Evolutionary conservation across 2,113 vertebrate species (phyloP).

Genomic region (Brachirus orientalis): DNA sequence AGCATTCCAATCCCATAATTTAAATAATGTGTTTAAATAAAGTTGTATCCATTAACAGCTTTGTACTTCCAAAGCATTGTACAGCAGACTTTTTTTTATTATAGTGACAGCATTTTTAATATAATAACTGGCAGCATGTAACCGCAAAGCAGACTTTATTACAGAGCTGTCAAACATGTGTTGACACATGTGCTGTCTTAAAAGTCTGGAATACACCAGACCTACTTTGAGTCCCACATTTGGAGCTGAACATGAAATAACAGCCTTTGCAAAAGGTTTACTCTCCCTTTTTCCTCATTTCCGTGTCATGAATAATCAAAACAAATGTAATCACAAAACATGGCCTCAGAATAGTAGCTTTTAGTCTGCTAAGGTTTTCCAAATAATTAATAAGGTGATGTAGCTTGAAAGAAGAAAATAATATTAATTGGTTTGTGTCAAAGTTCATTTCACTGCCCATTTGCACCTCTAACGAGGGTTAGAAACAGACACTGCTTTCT

Average conservation of each 20-base stretch:
- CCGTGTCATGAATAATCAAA: constrained; percentile 35
- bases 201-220: constrained; percentile 56
- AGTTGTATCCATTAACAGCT: constrained; percentile 42
- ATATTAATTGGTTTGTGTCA: constrained; percentile 55
- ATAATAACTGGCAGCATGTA: constrained; percentile 62
- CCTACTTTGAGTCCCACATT: constrained; percentile 40
- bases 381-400: constrained; percentile 57
- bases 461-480: constrained; percentile 46
- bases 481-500: constrained; percentile 20
- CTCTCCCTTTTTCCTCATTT: constrained; percentile 5
- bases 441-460: constrained; percentile 56
- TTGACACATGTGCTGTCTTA: constrained; percentile 50
- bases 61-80: constrained; percentile 42
- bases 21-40: constrained; percentile 38
- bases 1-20: constrained; percentile 2
- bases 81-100: constrained; percentile 48
- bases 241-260: constrained; percentile 17
- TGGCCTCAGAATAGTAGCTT: constrained; percentile 35
- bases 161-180: constrained; percentile 66
- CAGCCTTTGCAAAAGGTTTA: constrained; percentile 12
- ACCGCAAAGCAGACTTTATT: constrained; percentile 66
- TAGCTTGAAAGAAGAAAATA: constrained; percentile 35
- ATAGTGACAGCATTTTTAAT: constrained; percentile 57
- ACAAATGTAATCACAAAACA: constrained; percentile 49
- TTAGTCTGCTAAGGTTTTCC: constrained; percentile 27